phyloP scores from a whole-genome alignment of 1,140 invertebrate genomes.

The Charaxes varanes region DNA sequence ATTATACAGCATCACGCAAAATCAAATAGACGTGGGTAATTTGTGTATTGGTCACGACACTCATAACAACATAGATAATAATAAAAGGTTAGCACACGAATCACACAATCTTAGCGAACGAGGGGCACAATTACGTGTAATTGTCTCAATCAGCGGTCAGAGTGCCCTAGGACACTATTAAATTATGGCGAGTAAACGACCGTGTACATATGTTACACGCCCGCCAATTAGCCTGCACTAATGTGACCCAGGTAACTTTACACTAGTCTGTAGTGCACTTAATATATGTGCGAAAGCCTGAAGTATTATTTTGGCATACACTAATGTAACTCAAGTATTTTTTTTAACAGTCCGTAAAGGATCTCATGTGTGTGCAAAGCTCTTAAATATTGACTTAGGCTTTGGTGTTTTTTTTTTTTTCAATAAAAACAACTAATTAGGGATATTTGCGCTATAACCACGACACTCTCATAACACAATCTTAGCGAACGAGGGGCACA shows the following conservation, averaged over 20 bases:
- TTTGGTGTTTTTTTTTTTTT: no score
- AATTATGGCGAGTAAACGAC: constrained; percentile 25
- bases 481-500: constrained; percentile 40
- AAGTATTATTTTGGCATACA: no score
- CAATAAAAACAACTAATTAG: no score
- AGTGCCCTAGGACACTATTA: constrained; percentile 47
- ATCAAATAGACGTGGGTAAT: constrained; percentile 17
- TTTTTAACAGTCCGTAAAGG: no score
- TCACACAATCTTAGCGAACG: constrained; percentile 33
- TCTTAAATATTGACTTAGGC: no score
- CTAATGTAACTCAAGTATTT: no score
- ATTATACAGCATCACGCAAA: constrained; percentile 15
- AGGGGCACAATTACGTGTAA: constrained; percentile 52
- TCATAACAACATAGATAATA: constrained; percentile 17
- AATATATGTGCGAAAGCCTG: no score
- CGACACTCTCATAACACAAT: constrained; percentile 27
- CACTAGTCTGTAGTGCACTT: no score
- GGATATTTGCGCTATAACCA: no score
- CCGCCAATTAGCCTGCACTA: constrained; percentile 6
- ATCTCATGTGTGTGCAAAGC: no score
- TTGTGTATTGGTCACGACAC: constrained; percentile 23
- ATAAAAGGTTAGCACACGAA: constrained; percentile 21
- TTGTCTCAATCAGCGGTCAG: constrained; percentile 39
- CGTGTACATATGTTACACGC: constrained; percentile 11
- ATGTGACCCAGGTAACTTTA: no score